Conservation (phyloP, 2,113 vertebrate species). For the Dinomys branickii region DNA sequence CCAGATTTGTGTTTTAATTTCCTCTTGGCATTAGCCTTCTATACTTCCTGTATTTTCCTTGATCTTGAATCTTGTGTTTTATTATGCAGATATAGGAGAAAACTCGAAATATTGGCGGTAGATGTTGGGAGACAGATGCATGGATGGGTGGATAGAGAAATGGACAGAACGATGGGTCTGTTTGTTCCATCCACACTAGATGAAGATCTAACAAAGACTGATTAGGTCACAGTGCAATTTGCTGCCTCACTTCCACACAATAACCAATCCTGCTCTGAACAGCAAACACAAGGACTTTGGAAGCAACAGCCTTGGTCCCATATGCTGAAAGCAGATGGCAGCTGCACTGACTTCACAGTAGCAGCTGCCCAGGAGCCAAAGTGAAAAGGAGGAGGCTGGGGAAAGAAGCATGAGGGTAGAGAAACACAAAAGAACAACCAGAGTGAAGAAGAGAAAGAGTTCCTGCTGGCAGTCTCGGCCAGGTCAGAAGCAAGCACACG, state of each 20-base stretch:
- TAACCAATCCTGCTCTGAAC: slow-evolving; percentile 68
- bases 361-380: slow-evolving; percentile 77
- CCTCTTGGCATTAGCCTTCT: slow-evolving; percentile 14
- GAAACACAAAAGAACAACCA: slow-evolving; percentile 76
- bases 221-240: slow-evolving; percentile 4
- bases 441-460: slow-evolving; percentile 3
- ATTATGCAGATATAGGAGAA: not conserved
- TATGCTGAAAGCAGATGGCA: slow-evolving; percentile 81
- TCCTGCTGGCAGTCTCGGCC: slow-evolving; percentile 60
- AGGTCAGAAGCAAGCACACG: not conserved
- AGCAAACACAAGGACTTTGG: slow-evolving; percentile 69
- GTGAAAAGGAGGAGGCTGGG: slow-evolving; percentile 60
- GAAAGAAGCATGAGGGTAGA: slow-evolving; percentile 41
- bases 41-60: slow-evolving; percentile 9
- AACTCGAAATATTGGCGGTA: not conserved
- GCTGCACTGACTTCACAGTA: slow-evolving; percentile 73
- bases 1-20: slow-evolving; percentile 36
- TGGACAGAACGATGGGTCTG: not conserved
- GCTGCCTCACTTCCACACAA: slow-evolving; percentile 64
- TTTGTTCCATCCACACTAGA: not conserved
- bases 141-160: not conserved
- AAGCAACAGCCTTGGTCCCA: slow-evolving; percentile 78
- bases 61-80: slow-evolving; percentile 35
- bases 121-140: not conserved
- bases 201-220: slow-evolving; percentile 29